Base-by-base conservation (phyloP, 2,797 vertebrate genomes). In the Zalophus californianus region DNA sequence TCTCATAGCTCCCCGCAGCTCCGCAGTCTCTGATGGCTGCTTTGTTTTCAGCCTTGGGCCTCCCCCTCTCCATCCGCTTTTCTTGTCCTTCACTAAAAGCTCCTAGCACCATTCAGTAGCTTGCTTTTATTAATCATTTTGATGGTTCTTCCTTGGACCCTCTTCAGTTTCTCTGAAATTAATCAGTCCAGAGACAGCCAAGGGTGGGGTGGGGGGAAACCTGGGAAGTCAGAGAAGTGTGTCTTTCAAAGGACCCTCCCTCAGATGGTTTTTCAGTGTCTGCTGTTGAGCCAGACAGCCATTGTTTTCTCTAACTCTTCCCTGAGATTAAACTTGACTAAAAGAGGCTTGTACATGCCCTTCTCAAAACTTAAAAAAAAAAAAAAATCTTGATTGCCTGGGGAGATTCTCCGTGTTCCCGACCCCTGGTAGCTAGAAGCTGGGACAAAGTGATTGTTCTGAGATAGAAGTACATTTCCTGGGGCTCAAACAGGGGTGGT, bases 81-180 rank as follows among this genome's bases (percentile, higher is more conserved):
- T 94, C 80, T 90, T 95, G 60, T 91, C 89, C 62, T 95, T 96
- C 89, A 91, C 52, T 75, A 54, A 62, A 77, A 64, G 48, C 89
- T 92, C 41, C 85, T 27, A 96, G 80, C 48, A 83, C 48, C 52
- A 73, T 95, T 85, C 84, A 92, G 44, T 89, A 94, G 78, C 48
- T 94, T 91, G 41, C 83, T 97, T 96, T 97, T 97, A 87, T 96
- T 96, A 97, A 96, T 97, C 70, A 88, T 95, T 91, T 95, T 90
- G 72, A 85, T 85, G 92, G 79, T 82, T 96, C 64, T 96, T 96
- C 62, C 79, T 96, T 97, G 95, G 64, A 97, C 75, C 86, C n/a
- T 96, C 95, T 97, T 97, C 75, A 90, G 41, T 94, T 96, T 96
- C 70, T 91, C 88, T 95, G 54, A 92, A 96, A 95, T 97, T 95